phyloP scores from a whole-genome alignment of 2,113 vertebrate genomes.

The Zosterops pallidus region DNA sequence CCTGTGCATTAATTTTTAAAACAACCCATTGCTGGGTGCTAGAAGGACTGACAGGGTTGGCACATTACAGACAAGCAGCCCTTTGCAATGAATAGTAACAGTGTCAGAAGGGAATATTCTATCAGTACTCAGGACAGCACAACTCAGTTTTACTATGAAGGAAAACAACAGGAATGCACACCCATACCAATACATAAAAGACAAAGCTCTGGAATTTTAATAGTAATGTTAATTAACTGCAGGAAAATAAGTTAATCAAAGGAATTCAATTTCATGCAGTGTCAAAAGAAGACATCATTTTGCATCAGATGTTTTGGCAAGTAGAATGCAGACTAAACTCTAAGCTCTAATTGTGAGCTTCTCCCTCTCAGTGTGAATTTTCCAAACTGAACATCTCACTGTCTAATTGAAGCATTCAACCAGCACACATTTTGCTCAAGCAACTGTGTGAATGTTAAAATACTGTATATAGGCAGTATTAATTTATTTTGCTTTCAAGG shows the following conservation, averaged over 20 bases:
- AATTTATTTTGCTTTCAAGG: conserved; percentile 13
- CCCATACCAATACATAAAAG: neutral
- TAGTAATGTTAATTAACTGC: neutral
- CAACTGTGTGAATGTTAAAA: neutral
- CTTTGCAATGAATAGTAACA: neutral
- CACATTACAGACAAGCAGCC: fast-evolving
- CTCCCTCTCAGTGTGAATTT: neutral
- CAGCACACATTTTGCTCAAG: neutral
- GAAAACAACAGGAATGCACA: neutral
- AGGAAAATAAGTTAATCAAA: conserved; percentile 5
- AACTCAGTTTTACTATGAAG: neutral
- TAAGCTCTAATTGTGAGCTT: neutral
- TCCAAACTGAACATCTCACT: neutral
- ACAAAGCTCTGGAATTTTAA: neutral
- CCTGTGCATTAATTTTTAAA: neutral
- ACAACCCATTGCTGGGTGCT: neutral
- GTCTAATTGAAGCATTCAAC: conserved; percentile 28
- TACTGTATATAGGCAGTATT: neutral
- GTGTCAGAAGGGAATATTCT: neutral
- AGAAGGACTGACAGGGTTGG: neutral
- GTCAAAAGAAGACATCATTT: neutral
- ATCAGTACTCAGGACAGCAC: neutral
- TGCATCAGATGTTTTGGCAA: conserved; percentile 6
- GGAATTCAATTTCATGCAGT: neutral
- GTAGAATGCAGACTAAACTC: neutral